A percentile compares a stretch with the other conserved stretches of the same genome.
Conservation (phyloP, 2,888 invertebrate species). For the Linnaemya vulpina region DNA sequence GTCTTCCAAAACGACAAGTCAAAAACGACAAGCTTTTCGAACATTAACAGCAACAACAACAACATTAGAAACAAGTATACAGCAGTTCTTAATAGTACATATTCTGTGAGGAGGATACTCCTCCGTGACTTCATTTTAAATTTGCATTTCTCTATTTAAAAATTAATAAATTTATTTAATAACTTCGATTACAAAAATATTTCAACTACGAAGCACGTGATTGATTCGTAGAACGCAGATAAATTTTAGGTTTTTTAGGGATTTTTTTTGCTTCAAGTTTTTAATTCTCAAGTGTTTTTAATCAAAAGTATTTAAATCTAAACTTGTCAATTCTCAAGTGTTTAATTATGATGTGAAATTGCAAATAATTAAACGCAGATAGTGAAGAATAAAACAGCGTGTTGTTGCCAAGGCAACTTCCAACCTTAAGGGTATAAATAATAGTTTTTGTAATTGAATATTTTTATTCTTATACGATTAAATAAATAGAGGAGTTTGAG, state of each 20-base stretch:
- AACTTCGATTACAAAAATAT: not conserved
- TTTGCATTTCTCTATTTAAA: not conserved
- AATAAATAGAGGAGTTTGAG: not conserved
- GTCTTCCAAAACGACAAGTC: no score
- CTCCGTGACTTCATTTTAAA: not conserved
- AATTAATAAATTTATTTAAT: slow-evolving; percentile 7
- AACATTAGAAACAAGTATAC: no score
- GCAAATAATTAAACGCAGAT: slow-evolving; percentile 47
- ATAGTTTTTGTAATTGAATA: slow-evolving; percentile 1
- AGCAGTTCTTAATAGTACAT: not conserved
- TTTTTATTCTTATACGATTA: not conserved
- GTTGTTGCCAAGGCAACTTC: slow-evolving; percentile 35
- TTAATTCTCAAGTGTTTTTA: not conserved
- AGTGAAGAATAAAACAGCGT: not conserved
- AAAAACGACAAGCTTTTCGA: no score
- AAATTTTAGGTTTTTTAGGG: not conserved
- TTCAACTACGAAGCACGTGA: slow-evolving; percentile 36
- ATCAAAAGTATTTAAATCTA: no score
- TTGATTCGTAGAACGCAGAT: slow-evolving; percentile 35
- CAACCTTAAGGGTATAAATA: not conserved
- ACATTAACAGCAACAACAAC: no score
- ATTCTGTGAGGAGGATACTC: not conserved
- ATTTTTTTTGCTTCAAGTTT: not conserved
- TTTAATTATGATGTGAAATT: slow-evolving; percentile 21
- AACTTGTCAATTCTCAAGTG: not conserved